These are phyloP conservation scores for Varecia variegata DNA, from an alignment of 2,797 vertebrate species.

Conservation along the genomic window DNA sequence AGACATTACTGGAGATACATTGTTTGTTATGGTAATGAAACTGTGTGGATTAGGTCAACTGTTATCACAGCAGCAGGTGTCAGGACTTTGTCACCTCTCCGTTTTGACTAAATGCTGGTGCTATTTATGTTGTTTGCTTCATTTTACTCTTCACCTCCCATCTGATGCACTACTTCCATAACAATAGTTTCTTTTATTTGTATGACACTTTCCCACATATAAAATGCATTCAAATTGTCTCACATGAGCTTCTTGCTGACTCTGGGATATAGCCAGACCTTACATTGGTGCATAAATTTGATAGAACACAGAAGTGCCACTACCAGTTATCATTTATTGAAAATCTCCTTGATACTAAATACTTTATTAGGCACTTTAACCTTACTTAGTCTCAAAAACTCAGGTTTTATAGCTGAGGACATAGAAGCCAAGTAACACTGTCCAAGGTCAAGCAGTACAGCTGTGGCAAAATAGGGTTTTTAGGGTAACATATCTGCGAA, in stretches of 20 bases:
- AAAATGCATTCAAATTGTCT: constrained; percentile 4
- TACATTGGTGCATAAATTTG: neutral
- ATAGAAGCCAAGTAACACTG: neutral
- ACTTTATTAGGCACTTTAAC: neutral
- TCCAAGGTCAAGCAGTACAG: neutral
- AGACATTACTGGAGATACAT: too few species aligned
- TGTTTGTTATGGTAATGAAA: neutral
- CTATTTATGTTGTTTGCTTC: neutral
- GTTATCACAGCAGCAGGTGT: neutral
- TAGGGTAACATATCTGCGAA: neutral
- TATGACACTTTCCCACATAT: neutral
- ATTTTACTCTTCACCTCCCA: neutral
- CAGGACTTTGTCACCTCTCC: neutral
- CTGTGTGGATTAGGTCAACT: neutral
- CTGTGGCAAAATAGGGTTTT: neutral
- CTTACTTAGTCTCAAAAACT: neutral
- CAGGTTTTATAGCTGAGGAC: neutral
- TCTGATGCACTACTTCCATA: neutral
- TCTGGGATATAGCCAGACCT: neutral
- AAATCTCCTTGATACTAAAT: neutral
- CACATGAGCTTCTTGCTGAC: too few species aligned
- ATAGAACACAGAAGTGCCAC: neutral
- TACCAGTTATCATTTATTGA: neutral
- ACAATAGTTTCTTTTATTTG: neutral
- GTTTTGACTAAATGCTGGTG: neutral